Conservation (phyloP, 2,113 vertebrate genomes). For the Neodontobutis hainanensis region DNA sequence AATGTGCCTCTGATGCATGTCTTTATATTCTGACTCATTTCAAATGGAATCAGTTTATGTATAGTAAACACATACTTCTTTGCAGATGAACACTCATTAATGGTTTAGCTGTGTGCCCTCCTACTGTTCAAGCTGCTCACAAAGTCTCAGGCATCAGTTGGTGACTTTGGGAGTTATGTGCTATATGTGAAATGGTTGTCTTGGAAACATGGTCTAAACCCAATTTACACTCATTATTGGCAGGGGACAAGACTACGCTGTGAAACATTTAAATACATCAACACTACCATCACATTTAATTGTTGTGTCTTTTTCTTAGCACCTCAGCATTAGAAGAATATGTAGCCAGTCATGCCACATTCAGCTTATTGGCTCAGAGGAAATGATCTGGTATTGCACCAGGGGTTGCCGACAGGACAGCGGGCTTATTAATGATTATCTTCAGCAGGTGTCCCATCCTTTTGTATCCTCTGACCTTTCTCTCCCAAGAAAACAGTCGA, state of each 20-base stretch:
- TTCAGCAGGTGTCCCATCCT: conserved; percentile 72
- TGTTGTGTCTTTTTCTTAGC: conserved; percentile 2
- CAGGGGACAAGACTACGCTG: conserved; percentile 2
- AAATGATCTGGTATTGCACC: conserved; percentile 61
- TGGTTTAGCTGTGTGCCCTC: background rate
- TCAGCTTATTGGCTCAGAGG: conserved; percentile 34
- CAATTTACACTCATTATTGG: conserved; percentile 36
- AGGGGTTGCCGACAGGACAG: conserved; percentile 67
- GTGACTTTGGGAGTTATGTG: conserved; percentile 43
- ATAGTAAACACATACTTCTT: background rate
- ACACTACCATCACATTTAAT: conserved; percentile 9
- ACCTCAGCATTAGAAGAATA: conserved; percentile 30
- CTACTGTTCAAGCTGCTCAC: conserved; percentile 7
- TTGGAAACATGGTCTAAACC: conserved; percentile 46
- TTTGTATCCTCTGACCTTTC: conserved; percentile 77
- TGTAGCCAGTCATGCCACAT: conserved; percentile 28
- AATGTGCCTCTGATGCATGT: background rate
- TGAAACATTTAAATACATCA: conserved; percentile 1
- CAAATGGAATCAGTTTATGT: background rate
- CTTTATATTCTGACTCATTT: background rate
- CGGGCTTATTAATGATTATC: conserved; percentile 74
- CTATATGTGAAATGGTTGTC: conserved; percentile 49
- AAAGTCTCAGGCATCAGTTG: conserved; percentile 33
- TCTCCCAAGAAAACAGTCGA: conserved; percentile 74
- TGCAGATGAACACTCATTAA: background rate